These are phyloP conservation scores for Xiphophorus hellerii DNA, from an alignment of 2,113 vertebrate species.

Conservation along the genomic window DNA sequence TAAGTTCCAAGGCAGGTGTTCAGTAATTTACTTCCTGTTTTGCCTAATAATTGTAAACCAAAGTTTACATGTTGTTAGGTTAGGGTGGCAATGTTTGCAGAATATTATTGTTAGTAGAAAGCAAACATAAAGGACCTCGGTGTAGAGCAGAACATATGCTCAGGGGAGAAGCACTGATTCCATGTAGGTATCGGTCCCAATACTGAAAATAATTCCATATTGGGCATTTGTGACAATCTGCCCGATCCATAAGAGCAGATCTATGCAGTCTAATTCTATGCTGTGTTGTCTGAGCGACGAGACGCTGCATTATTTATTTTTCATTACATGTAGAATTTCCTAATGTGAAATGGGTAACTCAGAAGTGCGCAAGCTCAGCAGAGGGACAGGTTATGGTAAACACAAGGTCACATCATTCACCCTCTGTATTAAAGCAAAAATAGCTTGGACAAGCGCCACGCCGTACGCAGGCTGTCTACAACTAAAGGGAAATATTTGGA, in stretches of 20 bases:
- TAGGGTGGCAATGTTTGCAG: no score
- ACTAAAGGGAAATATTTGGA: background rate
- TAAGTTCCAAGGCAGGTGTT: background rate
- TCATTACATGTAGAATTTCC: no score
- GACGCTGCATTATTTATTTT: no score
- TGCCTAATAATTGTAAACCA: background rate
- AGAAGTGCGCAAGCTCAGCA: background rate
- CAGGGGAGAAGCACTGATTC: no score
- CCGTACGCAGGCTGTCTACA: background rate
- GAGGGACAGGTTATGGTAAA: background rate
- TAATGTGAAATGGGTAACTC: no score
- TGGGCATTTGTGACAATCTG: no score
- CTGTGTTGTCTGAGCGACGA: no score
- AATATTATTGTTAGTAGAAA: background rate
- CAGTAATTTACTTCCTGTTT: background rate
- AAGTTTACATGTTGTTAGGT: background rate
- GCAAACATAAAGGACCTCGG: background rate
- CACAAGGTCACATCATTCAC: background rate
- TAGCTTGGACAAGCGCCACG: background rate
- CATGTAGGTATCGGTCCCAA: no score
- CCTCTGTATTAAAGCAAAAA: background rate
- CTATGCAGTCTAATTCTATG: no score
- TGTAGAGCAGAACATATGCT: no score
- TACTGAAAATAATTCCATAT: no score
- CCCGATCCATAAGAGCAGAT: no score